Evolutionary conservation across 2,113 vertebrate species (phyloP).

Genomic region (Chaetodon auriga): DNA sequence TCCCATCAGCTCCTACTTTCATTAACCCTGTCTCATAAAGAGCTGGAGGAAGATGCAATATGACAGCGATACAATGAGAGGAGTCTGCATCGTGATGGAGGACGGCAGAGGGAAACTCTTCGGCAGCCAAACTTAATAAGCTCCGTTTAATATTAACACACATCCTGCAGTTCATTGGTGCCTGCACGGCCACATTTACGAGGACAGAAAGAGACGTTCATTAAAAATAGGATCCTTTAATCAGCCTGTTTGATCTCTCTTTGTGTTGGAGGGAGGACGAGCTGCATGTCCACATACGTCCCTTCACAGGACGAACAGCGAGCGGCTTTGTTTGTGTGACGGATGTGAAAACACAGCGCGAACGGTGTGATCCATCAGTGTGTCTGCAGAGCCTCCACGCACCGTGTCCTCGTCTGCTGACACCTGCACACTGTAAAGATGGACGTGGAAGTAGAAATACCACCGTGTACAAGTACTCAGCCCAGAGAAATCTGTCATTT

Average conservation of each 20-base stretch:
- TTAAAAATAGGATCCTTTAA: not conserved
- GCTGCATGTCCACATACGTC: too few species aligned
- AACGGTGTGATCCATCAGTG: too few species aligned
- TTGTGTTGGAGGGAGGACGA: too few species aligned
- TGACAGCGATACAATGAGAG: constrained; percentile 10
- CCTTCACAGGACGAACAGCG: too few species aligned
- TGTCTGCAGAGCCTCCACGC: too few species aligned
- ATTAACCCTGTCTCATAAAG: constrained; percentile 23
- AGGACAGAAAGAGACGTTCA: not conserved
- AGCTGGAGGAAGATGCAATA: not conserved
- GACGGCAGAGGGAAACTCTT: not conserved
- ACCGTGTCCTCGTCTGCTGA: too few species aligned
- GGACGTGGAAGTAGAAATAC: too few species aligned
- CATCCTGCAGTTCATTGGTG: not conserved
- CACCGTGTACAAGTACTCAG: too few species aligned
- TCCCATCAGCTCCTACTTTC: constrained; percentile 15
- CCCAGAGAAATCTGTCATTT: too few species aligned
- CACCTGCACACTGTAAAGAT: too few species aligned
- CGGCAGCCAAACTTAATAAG: constrained; percentile 35
- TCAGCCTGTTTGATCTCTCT: not conserved
- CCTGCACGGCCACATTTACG: constrained; percentile 4
- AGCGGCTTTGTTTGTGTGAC: too few species aligned
- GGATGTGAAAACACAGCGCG: too few species aligned
- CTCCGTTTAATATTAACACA: constrained; percentile 32
- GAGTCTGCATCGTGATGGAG: not conserved